Conservation (phyloP, 2,888 invertebrate species). For the Eilema caniola region DNA sequence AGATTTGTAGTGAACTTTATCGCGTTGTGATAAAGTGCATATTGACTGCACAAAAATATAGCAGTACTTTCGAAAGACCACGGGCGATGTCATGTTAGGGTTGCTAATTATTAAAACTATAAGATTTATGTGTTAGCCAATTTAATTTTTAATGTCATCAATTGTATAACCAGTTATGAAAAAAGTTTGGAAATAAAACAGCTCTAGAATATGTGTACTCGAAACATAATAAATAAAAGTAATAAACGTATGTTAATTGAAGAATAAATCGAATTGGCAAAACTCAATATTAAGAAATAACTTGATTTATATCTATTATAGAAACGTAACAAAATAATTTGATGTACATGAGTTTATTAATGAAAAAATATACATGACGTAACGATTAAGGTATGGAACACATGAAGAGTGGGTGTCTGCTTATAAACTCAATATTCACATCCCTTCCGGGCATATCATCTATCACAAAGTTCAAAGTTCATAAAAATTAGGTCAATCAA, state of each 20-base stretch:
- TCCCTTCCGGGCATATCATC: background rate
- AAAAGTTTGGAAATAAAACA: constrained; percentile 11
- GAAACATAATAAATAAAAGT: constrained; percentile 11
- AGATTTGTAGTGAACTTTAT: constrained; percentile 48
- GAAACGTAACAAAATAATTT: background rate
- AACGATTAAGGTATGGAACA: background rate
- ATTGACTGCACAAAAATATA: constrained; percentile 46
- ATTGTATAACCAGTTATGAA: constrained; percentile 13
- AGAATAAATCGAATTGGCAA: background rate
- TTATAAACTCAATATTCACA: no score
- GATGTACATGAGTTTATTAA: background rate
- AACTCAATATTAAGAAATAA: background rate
- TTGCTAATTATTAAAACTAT: constrained; percentile 37
- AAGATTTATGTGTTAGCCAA: constrained; percentile 33
- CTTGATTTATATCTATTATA: background rate
- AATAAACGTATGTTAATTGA: constrained; percentile 3
- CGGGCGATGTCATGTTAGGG: constrained; percentile 52
- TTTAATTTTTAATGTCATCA: constrained; percentile 23
- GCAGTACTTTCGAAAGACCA: constrained; percentile 70
- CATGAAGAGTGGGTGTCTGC: no score
- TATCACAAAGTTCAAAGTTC: background rate
- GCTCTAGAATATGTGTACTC: constrained; percentile 14
- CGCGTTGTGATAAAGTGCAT: constrained; percentile 36
- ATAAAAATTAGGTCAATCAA: no score
- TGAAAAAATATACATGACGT: background rate